These are phyloP conservation scores for Notospermus geniculatus DNA, from an alignment of 1,140 invertebrate genomes.

Conservation along the genomic window DNA sequence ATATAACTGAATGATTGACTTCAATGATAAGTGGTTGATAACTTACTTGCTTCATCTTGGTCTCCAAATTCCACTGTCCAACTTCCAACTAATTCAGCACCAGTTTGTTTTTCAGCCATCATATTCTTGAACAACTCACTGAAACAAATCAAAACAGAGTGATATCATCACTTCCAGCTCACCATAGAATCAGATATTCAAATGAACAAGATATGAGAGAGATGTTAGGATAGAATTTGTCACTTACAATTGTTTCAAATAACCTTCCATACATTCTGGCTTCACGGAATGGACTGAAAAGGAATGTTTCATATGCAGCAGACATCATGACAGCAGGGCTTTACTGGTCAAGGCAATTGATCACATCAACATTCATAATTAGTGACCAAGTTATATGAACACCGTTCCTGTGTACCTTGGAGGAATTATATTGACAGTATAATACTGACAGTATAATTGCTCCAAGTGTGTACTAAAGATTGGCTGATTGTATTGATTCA, in stretches of 20 bases:
- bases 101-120: slow-evolving; percentile 61
- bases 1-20: not conserved
- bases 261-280: slow-evolving; percentile 79
- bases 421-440: too few relatives aligned
- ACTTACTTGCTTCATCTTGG: slow-evolving; percentile 81
- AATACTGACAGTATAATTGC: slow-evolving; percentile 7
- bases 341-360: too few relatives aligned
- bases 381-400: too few relatives aligned
- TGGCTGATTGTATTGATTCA: too few relatives aligned
- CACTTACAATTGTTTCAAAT: slow-evolving; percentile 88
- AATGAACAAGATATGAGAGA: too few relatives aligned
- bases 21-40: too few relatives aligned
- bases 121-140: slow-evolving; percentile 80
- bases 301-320: slow-evolving; percentile 17
- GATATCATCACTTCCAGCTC: too few relatives aligned
- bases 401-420: too few relatives aligned
- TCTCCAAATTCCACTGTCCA: slow-evolving; percentile 87
- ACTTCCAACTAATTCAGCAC: slow-evolving; percentile 59
- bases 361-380: too few relatives aligned
- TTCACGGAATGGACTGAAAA: slow-evolving; percentile 80
- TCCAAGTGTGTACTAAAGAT: too few relatives aligned
- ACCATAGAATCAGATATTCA: too few relatives aligned
- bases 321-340: too few relatives aligned
- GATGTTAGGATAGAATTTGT: slow-evolving; percentile 11
- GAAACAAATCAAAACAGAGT: slow-evolving; percentile 24